Base-by-base conservation (phyloP, 1,140 invertebrate species). In the Limonius californicus region DNA sequence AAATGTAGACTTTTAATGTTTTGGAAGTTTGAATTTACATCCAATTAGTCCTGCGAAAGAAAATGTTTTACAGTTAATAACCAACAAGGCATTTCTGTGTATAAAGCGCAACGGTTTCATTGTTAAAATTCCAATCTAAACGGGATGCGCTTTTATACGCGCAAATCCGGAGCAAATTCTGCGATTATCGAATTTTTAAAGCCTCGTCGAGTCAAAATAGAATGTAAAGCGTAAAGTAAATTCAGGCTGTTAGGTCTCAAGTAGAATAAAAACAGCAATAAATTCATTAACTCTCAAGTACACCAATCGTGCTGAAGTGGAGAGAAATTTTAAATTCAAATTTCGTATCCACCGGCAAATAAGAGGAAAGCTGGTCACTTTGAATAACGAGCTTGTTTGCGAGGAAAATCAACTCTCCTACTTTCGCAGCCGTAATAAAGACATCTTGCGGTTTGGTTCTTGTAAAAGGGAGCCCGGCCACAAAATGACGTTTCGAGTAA, bases 201-300 rank as follows among this genome's bases (percentile, higher is more conserved):
- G 42, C 42, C 2, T 15, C n/a, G n/a, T n/a, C 2, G 42, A 50
- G 2, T 18, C 3, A 18, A 21, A 12, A 50, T 18, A 8, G 19
- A 16, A 18, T 50, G 18, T 50, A 50, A 50, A 50, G 12, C 45
- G 45, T 21, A 50, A 45, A 45, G 15, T n/a, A n/a, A 45, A 45
- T 45, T 45, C 42, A 45, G 16, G 16, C 42, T 18, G 42, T 45
- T 45, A 45, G 42, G 16, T 50, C 16, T 50, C 45, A 19, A 50
- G 45, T 21, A 14, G 16, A 19, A 50, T 50, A 50, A 50, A 50
- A 50, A 50, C 6, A 50, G 45, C 45, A 50, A 50, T 50, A 50
- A 50, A 50, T 50, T 50, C 16, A 50, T 50, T 50, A 50, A 19
- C 45, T 50, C 20, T 50, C n/a, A 50, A 50, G 45, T 19, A 50